Conservation (phyloP, 2,888 invertebrate species). For the Acronicta alni region DNA sequence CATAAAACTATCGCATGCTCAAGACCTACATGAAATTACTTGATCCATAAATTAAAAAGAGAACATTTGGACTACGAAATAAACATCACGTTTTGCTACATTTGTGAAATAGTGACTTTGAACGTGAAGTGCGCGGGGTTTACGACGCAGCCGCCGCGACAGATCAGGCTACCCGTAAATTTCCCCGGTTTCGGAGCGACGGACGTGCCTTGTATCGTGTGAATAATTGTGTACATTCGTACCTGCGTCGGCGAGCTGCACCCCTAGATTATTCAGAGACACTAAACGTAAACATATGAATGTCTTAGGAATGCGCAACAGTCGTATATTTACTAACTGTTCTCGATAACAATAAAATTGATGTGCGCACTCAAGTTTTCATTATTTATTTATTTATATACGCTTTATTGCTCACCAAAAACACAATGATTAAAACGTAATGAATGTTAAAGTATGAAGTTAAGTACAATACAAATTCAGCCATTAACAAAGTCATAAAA, state of each 20-base stretch:
- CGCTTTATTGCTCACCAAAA: no score
- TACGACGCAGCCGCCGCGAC: conserved; percentile 63
- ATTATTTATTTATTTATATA: background rate
- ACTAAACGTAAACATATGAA: conserved; percentile 14
- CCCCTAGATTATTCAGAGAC: conserved; percentile 28
- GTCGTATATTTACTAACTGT: conserved; percentile 14
- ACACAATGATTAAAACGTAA: background rate
- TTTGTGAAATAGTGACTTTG: conserved; percentile 57
- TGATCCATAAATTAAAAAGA: conserved; percentile 46
- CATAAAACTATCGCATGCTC: background rate
- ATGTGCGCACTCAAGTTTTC: conserved; percentile 2
- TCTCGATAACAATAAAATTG: conserved; percentile 12
- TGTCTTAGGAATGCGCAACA: conserved; percentile 19
- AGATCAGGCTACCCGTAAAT: conserved; percentile 66
- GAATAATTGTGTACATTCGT: conserved; percentile 56
- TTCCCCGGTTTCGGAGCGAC: conserved; percentile 54
- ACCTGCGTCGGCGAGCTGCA: conserved; percentile 38
- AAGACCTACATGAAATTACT: conserved; percentile 20
- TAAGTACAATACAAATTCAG: conserved; percentile 4
- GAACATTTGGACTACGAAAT: conserved; percentile 38
- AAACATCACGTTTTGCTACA: conserved; percentile 59
- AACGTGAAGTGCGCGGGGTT: conserved; percentile 58
- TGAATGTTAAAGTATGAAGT: no score
- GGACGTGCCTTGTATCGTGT: conserved; percentile 57
- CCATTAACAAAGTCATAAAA: conserved; percentile 26